These are phyloP conservation scores for Hoplostethus mediterraneus DNA, from an alignment of 2,797 vertebrate genomes.

Conservation along the genomic window DNA sequence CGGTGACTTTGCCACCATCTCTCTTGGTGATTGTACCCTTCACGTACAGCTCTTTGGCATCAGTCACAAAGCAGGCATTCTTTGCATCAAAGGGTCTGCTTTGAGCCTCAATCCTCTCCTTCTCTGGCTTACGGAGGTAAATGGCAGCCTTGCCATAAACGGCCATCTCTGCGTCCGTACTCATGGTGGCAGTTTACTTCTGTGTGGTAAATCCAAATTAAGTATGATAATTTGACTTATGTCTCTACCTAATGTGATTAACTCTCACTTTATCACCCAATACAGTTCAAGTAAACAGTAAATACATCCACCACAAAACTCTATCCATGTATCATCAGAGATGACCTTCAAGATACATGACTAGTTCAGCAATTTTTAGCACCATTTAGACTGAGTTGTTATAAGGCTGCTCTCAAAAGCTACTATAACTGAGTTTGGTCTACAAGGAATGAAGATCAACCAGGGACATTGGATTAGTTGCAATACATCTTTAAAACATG, in stretches of 20 bases:
- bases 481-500: neutral
- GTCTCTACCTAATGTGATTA: neutral
- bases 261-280: neutral
- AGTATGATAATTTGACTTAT: neutral
- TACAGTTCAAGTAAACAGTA: too few relatives aligned
- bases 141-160: constrained; percentile 85
- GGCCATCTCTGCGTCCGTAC: constrained; percentile 87
- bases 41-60: constrained; percentile 86
- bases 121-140: constrained; percentile 89
- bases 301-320: neutral
- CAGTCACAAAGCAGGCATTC: constrained; percentile 84
- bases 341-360: neutral
- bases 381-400: too few relatives aligned
- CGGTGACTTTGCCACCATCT: constrained; percentile 85
- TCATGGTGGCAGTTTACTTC: constrained; percentile 78
- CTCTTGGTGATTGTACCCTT: constrained; percentile 85
- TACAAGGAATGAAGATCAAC: too few relatives aligned
- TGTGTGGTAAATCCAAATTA: constrained; percentile 19
- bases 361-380: too few relatives aligned
- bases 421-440: too few relatives aligned
- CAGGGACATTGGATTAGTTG: too few relatives aligned
- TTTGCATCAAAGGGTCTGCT: constrained; percentile 90
- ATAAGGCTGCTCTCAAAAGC: too few relatives aligned
- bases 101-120: constrained; percentile 89
- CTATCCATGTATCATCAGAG: neutral